Conservation (phyloP, 2,113 vertebrate species). For the Garra rufa region DNA sequence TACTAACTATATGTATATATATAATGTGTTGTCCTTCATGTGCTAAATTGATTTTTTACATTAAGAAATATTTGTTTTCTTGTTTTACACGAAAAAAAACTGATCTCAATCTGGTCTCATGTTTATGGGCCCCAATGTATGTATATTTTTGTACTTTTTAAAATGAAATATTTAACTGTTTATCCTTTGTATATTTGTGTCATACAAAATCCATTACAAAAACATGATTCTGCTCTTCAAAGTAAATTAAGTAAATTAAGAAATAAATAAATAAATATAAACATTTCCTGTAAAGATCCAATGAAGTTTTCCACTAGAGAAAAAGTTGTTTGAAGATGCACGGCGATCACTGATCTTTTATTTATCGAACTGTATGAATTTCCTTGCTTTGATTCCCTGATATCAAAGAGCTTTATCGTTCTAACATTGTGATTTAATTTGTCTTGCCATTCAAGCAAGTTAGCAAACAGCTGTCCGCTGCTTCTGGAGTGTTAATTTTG, state of each 20-base stretch:
- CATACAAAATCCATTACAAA: neutral
- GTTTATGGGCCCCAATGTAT: neutral
- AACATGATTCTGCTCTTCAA: neutral
- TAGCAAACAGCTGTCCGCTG: neutral
- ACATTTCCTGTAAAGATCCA: too few species aligned
- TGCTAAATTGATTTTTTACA: too few species aligned
- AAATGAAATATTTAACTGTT: neutral
- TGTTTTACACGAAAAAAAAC: too few species aligned
- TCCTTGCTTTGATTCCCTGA: neutral
- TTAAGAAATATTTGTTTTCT: too few species aligned
- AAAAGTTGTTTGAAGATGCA: neutral
- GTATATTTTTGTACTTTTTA: neutral
- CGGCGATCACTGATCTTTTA: neutral
- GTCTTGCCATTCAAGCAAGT: neutral
- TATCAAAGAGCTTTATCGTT: neutral
- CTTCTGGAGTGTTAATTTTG: constrained; percentile 20
- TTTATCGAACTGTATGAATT: neutral
- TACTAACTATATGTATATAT: too few species aligned
- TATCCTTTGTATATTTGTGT: neutral
- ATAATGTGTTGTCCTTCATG: too few species aligned
- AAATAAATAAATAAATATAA: too few species aligned
- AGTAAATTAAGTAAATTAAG: too few species aligned
- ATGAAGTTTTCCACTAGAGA: neutral
- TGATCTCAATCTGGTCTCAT: neutral
- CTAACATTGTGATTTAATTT: neutral